Evolutionary conservation across 2,797 vertebrate genomes (phyloP).

Genomic region (Aplochiton taeniatus): DNA sequence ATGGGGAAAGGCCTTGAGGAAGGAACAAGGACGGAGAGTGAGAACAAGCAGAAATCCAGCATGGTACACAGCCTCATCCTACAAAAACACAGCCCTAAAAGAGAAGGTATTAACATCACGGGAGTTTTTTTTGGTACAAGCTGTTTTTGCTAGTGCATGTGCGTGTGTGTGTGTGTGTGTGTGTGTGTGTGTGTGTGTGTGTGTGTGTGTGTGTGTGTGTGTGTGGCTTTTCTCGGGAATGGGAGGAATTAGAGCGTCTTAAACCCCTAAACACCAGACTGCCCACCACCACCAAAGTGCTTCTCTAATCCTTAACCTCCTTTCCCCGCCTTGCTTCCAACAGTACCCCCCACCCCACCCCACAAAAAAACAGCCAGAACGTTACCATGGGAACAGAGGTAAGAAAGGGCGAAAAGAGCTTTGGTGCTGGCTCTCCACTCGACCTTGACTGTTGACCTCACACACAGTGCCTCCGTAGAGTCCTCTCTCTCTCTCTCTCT

Average conservation of each 20-base stretch:
- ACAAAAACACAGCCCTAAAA: not conserved
- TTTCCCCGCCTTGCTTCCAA: slow-evolving; percentile 8
- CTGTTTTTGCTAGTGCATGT: not conserved
- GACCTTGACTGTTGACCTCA: not conserved
- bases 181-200: slow-evolving; percentile 25
- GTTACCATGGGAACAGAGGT: slow-evolving; percentile 67
- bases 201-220: slow-evolving; percentile 9
- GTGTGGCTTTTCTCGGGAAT: not conserved
- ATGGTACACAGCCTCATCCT: not conserved
- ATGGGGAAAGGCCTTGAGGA: not conserved
- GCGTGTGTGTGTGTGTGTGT: slow-evolving; percentile 10
- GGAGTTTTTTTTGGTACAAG: not conserved
- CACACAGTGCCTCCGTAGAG: too few species aligned
- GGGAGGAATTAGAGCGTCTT: slow-evolving; percentile 64
- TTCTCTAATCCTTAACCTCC: slow-evolving; percentile 62
- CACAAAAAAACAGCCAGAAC: slow-evolving; percentile 35
- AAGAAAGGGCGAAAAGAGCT: slow-evolving; percentile 33
- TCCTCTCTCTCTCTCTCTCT: not conserved
- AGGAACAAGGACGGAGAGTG: not conserved
- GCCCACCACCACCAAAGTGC: slow-evolving; percentile 65
- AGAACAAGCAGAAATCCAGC: not conserved
- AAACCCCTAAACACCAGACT: slow-evolving; percentile 67
- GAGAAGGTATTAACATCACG: not conserved
- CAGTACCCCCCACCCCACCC: not conserved
- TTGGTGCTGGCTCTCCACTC: not conserved